Conservation (phyloP, 2,888 invertebrate species). For the Vanessa cardui region DNA sequence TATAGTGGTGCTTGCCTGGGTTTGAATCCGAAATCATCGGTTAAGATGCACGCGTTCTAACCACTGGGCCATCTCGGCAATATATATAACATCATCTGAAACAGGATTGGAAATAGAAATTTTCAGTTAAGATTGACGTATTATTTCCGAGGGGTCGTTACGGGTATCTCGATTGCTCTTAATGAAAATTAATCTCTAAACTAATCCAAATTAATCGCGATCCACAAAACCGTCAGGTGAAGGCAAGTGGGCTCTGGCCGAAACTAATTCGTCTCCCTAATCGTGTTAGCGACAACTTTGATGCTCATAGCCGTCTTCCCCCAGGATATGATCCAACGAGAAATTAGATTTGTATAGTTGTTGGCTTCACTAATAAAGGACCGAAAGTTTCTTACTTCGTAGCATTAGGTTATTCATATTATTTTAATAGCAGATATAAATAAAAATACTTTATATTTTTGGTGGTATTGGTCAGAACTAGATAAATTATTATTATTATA, state of each 20-base stretch:
- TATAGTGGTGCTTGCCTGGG: no score
- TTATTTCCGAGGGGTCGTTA: no score
- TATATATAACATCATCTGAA: no score
- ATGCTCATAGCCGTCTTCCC: constrained; percentile 67
- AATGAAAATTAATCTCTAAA: constrained; percentile 25
- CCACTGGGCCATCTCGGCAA: no score
- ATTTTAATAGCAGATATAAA: not conserved
- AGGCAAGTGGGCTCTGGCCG: constrained; percentile 57
- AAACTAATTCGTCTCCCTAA: constrained; percentile 80
- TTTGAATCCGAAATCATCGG: no score
- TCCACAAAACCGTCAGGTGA: constrained; percentile 68
- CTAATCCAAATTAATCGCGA: constrained; percentile 52
- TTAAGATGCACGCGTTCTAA: no score
- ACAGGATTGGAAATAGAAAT: no score
- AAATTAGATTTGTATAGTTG: constrained; percentile 79
- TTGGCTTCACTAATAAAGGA: constrained; percentile 74
- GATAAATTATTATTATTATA: not conserved
- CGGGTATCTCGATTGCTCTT: not conserved
- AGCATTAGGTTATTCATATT: constrained; percentile 27
- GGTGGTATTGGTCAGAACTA: not conserved
- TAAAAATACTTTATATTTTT: no score
- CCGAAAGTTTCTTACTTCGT: constrained; percentile 47
- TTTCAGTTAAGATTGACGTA: no score
- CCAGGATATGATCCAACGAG: constrained; percentile 76
- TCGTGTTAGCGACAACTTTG: constrained; percentile 81